A percentile compares a stretch with the other conserved stretches of the same genome.
Conservation (phyloP, 2,797 vertebrate genomes). For the Ceryle rudis region DNA sequence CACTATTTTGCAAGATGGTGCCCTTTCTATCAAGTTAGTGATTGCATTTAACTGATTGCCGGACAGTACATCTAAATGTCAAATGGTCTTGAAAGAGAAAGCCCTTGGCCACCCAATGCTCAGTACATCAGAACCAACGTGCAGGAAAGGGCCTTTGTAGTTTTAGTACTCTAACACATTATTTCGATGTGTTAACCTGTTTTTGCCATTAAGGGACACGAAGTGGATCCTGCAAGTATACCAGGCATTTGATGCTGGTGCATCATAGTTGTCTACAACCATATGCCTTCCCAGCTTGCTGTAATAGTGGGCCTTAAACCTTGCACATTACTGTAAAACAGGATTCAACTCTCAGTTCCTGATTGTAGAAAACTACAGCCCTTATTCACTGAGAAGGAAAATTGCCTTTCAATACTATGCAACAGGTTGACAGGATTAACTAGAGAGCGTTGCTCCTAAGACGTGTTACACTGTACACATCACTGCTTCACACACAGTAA, state of each 20-base stretch:
- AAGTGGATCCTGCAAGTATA: neutral
- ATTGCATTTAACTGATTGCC: neutral
- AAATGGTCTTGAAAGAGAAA: neutral
- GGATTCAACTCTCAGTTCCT: neutral
- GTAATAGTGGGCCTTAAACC: neutral
- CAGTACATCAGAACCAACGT: neutral
- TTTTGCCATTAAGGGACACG: neutral
- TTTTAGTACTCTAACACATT: accelerated
- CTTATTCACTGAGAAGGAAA: neutral
- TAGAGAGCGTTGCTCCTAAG: neutral
- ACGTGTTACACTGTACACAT: neutral
- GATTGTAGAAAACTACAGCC: neutral
- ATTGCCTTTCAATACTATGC: neutral
- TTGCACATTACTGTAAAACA: neutral
- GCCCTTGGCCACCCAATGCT: neutral
- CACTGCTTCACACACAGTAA: neutral
- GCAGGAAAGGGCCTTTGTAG: neutral
- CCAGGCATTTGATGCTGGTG: accelerated
- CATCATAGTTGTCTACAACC: accelerated
- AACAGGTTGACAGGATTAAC: neutral
- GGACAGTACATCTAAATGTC: neutral
- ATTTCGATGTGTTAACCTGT: neutral
- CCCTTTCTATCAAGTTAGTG: neutral
- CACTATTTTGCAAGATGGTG: neutral
- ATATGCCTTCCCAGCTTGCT: accelerated